Conservation (phyloP, 2,113 vertebrate genomes). For the Aramus guarauna region DNA sequence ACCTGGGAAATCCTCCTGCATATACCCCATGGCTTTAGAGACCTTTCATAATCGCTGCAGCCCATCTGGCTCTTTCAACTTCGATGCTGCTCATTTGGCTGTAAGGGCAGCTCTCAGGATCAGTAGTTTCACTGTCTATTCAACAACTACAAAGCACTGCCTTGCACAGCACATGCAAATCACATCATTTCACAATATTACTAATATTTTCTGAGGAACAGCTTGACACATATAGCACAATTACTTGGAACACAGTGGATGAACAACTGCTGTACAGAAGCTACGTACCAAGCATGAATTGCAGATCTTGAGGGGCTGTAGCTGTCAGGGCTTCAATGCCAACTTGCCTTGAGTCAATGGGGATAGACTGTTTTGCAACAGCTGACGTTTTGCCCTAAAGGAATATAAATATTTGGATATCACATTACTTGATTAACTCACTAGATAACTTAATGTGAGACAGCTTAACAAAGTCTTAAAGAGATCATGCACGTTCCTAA, state of each 20-base stretch:
- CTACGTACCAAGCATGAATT: accelerated
- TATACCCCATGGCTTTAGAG: accelerated
- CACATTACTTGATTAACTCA: background rate
- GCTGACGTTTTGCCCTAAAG: conserved; percentile 17
- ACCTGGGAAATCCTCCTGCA: background rate
- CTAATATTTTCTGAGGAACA: background rate
- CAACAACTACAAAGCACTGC: background rate
- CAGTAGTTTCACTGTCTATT: background rate
- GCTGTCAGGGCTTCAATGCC: background rate
- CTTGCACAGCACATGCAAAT: background rate
- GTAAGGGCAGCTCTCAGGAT: background rate
- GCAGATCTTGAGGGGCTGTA: background rate
- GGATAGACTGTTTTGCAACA: background rate
- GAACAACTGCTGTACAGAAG: background rate
- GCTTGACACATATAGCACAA: background rate
- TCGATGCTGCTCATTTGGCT: background rate
- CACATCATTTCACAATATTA: background rate
- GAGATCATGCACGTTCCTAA: background rate
- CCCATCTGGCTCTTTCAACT: background rate
- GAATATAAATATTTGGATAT: background rate
- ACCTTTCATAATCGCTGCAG: background rate
- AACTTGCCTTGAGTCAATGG: background rate
- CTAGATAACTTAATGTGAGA: background rate
- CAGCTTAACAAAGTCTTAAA: background rate
- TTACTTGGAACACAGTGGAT: background rate